These are phyloP conservation scores for Oxyura jamaicensis DNA, from an alignment of 2,113 vertebrate species.

Conservation along the genomic window DNA sequence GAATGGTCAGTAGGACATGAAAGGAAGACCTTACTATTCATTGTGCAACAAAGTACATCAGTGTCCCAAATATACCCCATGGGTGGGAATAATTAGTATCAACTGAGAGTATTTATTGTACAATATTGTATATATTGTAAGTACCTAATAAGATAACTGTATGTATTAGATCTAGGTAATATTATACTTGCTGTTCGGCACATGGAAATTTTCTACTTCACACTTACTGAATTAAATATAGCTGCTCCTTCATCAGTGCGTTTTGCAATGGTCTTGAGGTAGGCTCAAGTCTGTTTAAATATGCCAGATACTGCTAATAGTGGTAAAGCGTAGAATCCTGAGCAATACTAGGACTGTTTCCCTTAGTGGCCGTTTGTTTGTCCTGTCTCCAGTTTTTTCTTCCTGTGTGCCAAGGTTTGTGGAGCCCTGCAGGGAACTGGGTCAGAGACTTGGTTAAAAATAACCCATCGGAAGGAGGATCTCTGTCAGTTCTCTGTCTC, in stretches of 20 bases:
- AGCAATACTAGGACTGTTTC: background rate
- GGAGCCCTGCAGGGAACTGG: background rate
- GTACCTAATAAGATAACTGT: background rate
- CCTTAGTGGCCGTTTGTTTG: background rate
- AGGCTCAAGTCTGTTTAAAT: background rate
- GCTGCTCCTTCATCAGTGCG: background rate
- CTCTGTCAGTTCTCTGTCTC: conserved; percentile 1
- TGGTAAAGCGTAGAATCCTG: background rate
- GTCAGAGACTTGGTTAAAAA: conserved; percentile 60
- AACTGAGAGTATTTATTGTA: background rate
- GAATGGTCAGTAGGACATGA: background rate
- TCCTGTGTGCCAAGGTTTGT: background rate
- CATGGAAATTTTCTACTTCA: background rate
- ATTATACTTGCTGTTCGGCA: background rate
- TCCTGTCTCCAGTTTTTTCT: background rate
- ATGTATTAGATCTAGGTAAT: background rate
- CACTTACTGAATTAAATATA: background rate
- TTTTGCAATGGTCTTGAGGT: background rate
- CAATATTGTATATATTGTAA: background rate
- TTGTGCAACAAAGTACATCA: background rate
- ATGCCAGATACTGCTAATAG: background rate
- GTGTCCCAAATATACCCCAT: background rate
- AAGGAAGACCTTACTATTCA: background rate
- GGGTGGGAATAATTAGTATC: background rate
- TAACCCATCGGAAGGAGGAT: conserved; percentile 18